phyloP scores from a whole-genome alignment of 2,888 invertebrate species.

The Blastobasis lacticolella region DNA sequence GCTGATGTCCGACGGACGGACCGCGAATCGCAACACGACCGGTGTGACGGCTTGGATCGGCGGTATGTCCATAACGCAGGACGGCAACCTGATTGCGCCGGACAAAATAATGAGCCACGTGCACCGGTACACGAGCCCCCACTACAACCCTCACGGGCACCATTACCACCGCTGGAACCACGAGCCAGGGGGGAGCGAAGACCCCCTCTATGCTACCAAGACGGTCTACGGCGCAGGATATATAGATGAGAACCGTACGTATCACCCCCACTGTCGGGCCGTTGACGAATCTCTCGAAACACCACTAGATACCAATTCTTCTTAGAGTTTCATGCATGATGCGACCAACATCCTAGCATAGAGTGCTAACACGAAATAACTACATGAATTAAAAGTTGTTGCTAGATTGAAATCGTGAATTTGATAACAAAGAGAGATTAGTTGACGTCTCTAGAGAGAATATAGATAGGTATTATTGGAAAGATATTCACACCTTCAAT shows the following conservation, averaged over 20 bases:
- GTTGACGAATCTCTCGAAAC: slow-evolving; percentile 29
- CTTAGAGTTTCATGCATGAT: slow-evolving; percentile 9
- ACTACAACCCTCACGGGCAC: slow-evolving; percentile 68
- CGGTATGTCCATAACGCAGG: slow-evolving; percentile 71
- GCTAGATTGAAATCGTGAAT: no score
- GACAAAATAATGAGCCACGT: slow-evolving; percentile 70
- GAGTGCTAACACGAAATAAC: not conserved
- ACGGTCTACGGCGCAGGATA: slow-evolving; percentile 72
- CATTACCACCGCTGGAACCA: slow-evolving; percentile 68
- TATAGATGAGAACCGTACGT: slow-evolving; percentile 73
- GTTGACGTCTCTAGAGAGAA: slow-evolving; percentile 32
- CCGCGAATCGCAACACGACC: slow-evolving; percentile 56
- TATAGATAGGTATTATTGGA: slow-evolving; percentile 10
- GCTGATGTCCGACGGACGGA: slow-evolving; percentile 69
- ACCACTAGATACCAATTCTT: slow-evolving; percentile 3
- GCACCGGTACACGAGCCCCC: slow-evolving; percentile 67
- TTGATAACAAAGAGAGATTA: slow-evolving; percentile 30
- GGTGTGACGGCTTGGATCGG: slow-evolving; percentile 67
- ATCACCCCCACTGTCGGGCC: slow-evolving; percentile 37
- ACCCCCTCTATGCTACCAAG: slow-evolving; percentile 70
- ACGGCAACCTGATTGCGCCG: slow-evolving; percentile 67
- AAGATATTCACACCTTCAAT: slow-evolving; percentile 30
- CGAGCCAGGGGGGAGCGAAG: slow-evolving; percentile 69
- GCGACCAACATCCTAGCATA: slow-evolving; percentile 1
- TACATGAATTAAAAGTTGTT: no score